Evolutionary conservation across 1,140 invertebrate genomes (phyloP).

Genomic region (Kradibia gibbosae): DNA sequence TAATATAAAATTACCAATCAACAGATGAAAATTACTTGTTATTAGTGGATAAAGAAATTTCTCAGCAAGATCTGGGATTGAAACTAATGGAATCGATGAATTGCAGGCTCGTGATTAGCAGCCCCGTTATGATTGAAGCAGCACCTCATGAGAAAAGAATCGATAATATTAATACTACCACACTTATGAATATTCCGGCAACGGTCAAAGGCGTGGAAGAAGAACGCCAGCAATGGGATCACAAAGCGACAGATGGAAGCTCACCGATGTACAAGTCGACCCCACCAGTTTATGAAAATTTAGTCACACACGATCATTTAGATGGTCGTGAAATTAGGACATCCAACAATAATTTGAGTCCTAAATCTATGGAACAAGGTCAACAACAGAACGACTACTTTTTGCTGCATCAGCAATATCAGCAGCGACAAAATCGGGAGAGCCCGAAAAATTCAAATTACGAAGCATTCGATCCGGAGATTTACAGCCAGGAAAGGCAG

Average conservation of each 20-base stretch:
- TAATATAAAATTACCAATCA: background rate
- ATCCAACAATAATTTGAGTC: constrained; percentile 59
- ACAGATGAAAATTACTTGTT: background rate
- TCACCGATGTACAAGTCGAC: constrained; percentile 27
- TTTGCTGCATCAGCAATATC: constrained; percentile 54
- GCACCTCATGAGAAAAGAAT: background rate
- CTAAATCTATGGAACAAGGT: constrained; percentile 58
- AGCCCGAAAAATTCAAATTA: constrained; percentile 59
- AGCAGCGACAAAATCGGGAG: background rate
- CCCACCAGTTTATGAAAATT: constrained; percentile 54
- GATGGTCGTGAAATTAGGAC: constrained; percentile 36
- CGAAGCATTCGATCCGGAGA: constrained; percentile 60
- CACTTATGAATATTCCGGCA: constrained; percentile 50
- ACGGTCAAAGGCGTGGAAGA: constrained; percentile 55
- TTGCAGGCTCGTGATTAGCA: constrained; percentile 11
- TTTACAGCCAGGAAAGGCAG: constrained; percentile 14
- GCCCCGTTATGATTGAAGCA: too few relatives aligned
- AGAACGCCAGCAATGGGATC: background rate
- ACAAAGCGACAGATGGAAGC: background rate
- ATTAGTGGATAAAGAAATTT: background rate
- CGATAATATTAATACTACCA: background rate
- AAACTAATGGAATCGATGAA: constrained; percentile 7
- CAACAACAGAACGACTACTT: constrained; percentile 47
- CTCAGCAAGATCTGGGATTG: background rate
- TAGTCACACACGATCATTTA: background rate